These are phyloP conservation scores for Neoitamus cyanurus DNA, from an alignment of 2,888 invertebrate genomes.

Conservation along the genomic window DNA sequence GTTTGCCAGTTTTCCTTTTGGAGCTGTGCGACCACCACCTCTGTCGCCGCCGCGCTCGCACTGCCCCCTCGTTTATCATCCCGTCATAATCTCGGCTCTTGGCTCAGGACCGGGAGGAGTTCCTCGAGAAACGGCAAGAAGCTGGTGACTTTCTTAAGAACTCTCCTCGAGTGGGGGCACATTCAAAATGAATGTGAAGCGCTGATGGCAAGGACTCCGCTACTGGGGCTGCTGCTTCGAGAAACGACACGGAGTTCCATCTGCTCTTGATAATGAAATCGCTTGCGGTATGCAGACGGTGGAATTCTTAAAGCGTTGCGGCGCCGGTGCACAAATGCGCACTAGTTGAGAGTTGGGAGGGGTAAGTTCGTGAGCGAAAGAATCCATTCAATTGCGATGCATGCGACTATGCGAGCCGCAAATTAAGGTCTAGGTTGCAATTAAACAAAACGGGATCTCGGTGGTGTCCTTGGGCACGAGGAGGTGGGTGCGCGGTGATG, in stretches of 20 bases:
- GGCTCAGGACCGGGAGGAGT: neutral
- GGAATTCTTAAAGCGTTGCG: neutral
- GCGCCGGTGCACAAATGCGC: neutral
- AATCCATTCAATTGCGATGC: neutral
- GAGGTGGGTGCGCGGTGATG: neutral
- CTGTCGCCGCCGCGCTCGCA: neutral
- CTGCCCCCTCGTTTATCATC: neutral
- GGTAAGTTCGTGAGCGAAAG: neutral
- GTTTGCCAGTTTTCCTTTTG: neutral
- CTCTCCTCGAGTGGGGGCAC: neutral
- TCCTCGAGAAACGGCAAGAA: neutral
- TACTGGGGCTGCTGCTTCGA: neutral
- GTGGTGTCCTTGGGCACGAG: neutral
- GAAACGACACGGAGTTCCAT: neutral
- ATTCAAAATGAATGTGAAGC: conserved; percentile 15
- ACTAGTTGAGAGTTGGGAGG: neutral
- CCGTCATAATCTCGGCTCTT: conserved; percentile 11
- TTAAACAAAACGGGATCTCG: neutral
- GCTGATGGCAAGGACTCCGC: conserved; percentile 8
- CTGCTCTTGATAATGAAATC: conserved; percentile 30
- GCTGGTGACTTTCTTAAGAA: conserved; percentile 27
- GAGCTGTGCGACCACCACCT: neutral
- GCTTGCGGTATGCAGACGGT: neutral
- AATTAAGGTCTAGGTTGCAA: conserved; percentile 36
- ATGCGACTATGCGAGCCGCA: neutral